Percentiles rank a stretch among this genome's conserved stretches.
These are phyloP conservation scores for Platycheirus rosarum DNA, from an alignment of 2,888 invertebrate genomes.

Conservation along the genomic window DNA sequence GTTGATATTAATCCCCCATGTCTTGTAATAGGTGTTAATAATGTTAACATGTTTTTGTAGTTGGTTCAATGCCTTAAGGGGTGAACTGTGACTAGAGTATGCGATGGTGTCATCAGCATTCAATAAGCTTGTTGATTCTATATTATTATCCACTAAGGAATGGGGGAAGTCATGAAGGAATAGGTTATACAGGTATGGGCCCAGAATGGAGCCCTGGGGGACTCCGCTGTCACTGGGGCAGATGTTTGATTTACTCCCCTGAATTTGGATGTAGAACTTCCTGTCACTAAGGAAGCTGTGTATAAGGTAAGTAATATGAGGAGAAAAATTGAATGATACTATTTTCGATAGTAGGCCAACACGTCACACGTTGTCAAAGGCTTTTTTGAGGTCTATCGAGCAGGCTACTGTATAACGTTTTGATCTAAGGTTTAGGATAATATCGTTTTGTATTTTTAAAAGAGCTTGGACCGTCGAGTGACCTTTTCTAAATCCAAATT, in stretches of 20 bases:
- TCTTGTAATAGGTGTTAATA: not conserved
- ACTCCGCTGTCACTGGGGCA: constrained; percentile 31
- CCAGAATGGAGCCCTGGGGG: constrained; percentile 44
- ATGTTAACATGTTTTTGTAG: constrained; percentile 1
- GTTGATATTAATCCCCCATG: constrained; percentile 22
- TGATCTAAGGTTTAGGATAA: constrained; percentile 8
- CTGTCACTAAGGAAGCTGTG: constrained; percentile 2
- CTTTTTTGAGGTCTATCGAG: constrained; percentile 45
- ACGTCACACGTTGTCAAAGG: constrained; percentile 44
- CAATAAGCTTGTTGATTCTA: not conserved
- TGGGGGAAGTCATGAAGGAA: constrained; percentile 29
- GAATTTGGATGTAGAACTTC: constrained; percentile 38
- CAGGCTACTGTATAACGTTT: constrained; percentile 37
- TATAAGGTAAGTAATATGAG: constrained; percentile 22
- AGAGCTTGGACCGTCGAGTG: constrained; percentile 45
- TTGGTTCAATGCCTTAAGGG: not conserved
- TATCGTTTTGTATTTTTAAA: constrained; percentile 51
- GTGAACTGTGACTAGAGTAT: not conserved
- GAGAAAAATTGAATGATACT: constrained; percentile 15
- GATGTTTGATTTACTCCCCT: constrained; percentile 4
- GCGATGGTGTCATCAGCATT: constrained; percentile 31
- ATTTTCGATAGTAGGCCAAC: constrained; percentile 40
- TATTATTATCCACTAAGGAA: not conserved
- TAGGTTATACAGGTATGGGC: constrained; percentile 51
- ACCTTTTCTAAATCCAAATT: constrained; percentile 48